These are phyloP conservation scores for Oncorhynchus keta DNA, from an alignment of 2,113 vertebrate genomes.

Conservation along the genomic window DNA sequence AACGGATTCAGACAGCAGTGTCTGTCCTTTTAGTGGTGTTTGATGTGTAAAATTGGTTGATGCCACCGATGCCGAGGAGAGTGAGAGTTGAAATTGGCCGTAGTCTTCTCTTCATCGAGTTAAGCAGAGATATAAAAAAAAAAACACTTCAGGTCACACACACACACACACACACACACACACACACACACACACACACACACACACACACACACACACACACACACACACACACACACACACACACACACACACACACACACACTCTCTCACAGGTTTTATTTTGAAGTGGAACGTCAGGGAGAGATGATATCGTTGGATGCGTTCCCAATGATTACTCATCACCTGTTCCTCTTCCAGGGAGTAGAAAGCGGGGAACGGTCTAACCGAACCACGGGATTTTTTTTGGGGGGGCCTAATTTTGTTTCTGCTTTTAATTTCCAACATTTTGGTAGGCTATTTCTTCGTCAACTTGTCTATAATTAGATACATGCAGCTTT, in stretches of 20 bases:
- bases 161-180: not conserved
- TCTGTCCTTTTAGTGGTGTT: not conserved
- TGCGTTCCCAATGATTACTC: slow-evolving; percentile 46
- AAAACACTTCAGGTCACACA: slow-evolving; percentile 4
- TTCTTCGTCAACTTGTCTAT: too few relatives aligned
- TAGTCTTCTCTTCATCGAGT: slow-evolving; percentile 41
- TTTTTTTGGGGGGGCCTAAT: too few relatives aligned
- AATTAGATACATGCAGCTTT: too few relatives aligned
- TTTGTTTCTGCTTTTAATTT: too few relatives aligned
- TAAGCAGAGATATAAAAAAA: slow-evolving; percentile 23
- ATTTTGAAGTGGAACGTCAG: slow-evolving; percentile 33
- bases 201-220: too few relatives aligned
- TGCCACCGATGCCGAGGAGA: not conserved
- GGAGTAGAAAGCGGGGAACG: slow-evolving; percentile 11
- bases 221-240: too few relatives aligned
- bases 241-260: too few relatives aligned
- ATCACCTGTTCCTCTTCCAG: slow-evolving; percentile 15
- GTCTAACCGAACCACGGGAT: slow-evolving; percentile 27
- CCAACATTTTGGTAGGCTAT: too few relatives aligned
- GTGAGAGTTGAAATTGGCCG: slow-evolving; percentile 44
- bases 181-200: not conserved
- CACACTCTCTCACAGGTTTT: not conserved
- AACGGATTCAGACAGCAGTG: not conserved
- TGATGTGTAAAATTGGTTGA: slow-evolving; percentile 20
- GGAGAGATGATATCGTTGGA: slow-evolving; percentile 38